Conservation (phyloP, 2,113 vertebrate genomes). For the Chaetura pelagica region DNA sequence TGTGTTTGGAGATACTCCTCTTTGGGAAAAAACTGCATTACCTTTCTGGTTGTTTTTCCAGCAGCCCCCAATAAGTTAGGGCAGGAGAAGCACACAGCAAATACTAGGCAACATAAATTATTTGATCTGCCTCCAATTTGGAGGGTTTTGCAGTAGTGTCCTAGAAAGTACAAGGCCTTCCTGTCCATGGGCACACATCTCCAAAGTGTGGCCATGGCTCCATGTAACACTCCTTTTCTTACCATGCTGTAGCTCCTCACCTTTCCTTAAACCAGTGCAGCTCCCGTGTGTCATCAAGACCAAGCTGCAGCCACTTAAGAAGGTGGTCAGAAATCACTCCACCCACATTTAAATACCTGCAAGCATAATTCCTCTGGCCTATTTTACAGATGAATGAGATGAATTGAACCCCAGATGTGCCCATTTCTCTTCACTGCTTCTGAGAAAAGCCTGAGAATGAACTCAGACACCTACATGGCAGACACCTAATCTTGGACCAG, state of each 20-base stretch:
- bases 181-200: background rate
- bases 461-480: background rate
- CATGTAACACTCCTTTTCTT: background rate
- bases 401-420: background rate
- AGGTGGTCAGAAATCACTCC: background rate
- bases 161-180: background rate
- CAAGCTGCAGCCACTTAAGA: background rate
- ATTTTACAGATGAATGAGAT: background rate
- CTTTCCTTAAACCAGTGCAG: background rate
- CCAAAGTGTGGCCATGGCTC: accelerated
- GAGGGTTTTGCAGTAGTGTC: background rate
- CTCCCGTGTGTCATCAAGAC: background rate
- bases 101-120: background rate
- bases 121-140: background rate
- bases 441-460: background rate
- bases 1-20: background rate
- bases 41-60: background rate
- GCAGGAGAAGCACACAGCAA: background rate
- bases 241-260: background rate
- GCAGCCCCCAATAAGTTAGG: background rate
- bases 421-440: background rate
- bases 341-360: background rate
- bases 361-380: background rate
- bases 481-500: background rate
- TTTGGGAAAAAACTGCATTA: background rate